phyloP scores from a whole-genome alignment of 2,797 vertebrate species.

The Chaenodraco wilsoni region DNA sequence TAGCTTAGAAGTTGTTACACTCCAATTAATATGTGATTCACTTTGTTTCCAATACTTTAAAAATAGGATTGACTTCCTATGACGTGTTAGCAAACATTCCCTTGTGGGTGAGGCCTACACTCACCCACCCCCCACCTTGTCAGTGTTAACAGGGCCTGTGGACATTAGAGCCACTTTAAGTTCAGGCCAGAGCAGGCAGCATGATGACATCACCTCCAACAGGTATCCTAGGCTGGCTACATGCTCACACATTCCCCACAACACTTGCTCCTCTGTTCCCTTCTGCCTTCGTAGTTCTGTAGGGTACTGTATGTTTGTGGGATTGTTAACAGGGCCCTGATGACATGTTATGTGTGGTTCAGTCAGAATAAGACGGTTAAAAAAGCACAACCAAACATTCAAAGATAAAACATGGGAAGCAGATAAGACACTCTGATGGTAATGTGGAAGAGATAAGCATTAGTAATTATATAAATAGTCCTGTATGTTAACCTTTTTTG shows the following conservation, averaged over 20 bases:
- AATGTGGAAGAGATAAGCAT: neutral
- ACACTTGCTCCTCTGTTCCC: slow-evolving; percentile 50
- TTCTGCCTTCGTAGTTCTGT: neutral
- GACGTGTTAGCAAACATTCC: neutral
- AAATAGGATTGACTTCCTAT: neutral
- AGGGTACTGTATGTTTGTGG: neutral
- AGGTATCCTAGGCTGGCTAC: slow-evolving; percentile 2
- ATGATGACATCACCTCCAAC: slow-evolving; percentile 43
- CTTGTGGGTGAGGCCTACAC: neutral
- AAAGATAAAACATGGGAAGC: neutral
- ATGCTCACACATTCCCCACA: neutral
- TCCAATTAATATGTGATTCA: too few relatives aligned
- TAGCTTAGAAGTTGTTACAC: neutral
- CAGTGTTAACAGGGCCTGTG: neutral
- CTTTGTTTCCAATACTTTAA: neutral
- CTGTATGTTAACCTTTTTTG: neutral
- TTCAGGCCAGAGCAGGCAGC: neutral
- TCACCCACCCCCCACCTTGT: neutral
- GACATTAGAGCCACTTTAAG: neutral
- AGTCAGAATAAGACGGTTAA: neutral
- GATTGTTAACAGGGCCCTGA: neutral
- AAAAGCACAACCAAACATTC: neutral
- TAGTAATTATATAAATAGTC: neutral
- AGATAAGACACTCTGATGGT: neutral
- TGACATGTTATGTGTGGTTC: neutral